Base-by-base conservation (phyloP, 2,797 vertebrate genomes). In the Anolis apletophallus region DNA sequence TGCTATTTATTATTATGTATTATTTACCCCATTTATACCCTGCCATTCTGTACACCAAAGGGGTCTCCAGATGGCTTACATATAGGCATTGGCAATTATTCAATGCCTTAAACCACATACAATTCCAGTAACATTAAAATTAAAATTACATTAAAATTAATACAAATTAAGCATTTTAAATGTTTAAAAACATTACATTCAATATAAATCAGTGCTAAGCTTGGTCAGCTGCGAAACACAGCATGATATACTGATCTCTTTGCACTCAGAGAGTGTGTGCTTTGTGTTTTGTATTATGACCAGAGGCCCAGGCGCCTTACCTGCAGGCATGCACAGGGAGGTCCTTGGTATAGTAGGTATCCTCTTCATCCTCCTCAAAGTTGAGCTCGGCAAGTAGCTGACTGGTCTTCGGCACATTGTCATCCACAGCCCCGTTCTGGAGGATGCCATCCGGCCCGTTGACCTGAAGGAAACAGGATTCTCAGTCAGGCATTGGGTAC, bases 321-420 rank as follows among this genome's bases (percentile, higher is more conserved):
- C 98, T 99, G 98, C 98, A 99, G 68, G 98, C 98, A 1, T 99
- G 98, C n/a, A 97, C 88, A 0, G 98, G 98, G n/a, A 99, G 98
- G 46, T 99, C 98, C 96, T 99, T 99, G 50, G 98, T 99, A 89
- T 99, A 99, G 23, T 99, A 99, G 0, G 98, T 97, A 81, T 99
- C 98, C 88, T 99, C 98, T 84, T 99, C 98, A 82, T 99, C 98
- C 87, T 99, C 98, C 85, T 99, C 98, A 59, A 99, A 99, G 93
- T 99, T 99, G 85, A 99, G 79, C 92, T 99, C 98, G 3, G 98
- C 98, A 94, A 99, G 93, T 80, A 98, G 94, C 93, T 99, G 98
- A 93, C 97, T 98, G 90, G 97, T 97, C 94, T 98, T 99, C 26
- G 97, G 95, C 86, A 98, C 97, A 0, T 88, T 95, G 86, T 98